phyloP scores from a whole-genome alignment of 1,140 invertebrate genomes.

The Eumaeus atala region DNA sequence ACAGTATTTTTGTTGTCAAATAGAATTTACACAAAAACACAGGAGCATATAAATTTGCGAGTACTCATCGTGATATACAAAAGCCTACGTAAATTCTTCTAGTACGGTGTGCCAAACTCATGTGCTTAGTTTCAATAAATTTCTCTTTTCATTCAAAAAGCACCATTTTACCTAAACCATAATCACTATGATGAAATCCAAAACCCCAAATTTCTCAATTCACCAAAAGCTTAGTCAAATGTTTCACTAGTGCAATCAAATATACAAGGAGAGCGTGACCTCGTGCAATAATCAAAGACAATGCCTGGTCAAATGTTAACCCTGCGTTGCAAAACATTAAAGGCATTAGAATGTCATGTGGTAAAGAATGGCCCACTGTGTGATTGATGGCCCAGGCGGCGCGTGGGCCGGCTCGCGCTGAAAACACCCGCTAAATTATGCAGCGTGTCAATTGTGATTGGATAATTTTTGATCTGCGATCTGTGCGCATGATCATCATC shows the following conservation, averaged over 20 bases:
- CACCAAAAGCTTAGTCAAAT: conserved; percentile 21
- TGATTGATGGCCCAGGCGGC: conserved; percentile 50
- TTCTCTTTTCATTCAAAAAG: no score
- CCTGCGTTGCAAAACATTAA: conserved; percentile 44
- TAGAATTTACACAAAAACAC: no score
- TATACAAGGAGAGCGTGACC: conserved; percentile 30
- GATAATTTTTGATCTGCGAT: conserved; percentile 39
- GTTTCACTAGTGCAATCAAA: conserved; percentile 20
- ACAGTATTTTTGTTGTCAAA: no score
- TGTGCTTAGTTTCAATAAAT: no score
- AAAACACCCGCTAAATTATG: conserved; percentile 57
- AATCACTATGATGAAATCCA: no score
- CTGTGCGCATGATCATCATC: conserved; percentile 25
- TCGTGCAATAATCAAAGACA: conserved; percentile 38
- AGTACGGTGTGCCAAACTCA: no score
- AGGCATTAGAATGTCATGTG: conserved; percentile 61
- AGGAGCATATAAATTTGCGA: no score
- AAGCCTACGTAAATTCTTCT: no score
- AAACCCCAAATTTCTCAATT: background rate
- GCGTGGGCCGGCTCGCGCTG: conserved; percentile 51
- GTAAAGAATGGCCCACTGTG: conserved; percentile 50
- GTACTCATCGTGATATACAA: no score
- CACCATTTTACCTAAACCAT: no score
- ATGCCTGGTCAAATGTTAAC: conserved; percentile 51
- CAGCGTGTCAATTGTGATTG: conserved; percentile 49